Percentiles rank a stretch among this genome's conserved stretches.
phyloP scores from a whole-genome alignment of 2,797 vertebrate genomes.

The Acrocephalus scirpaceus region DNA sequence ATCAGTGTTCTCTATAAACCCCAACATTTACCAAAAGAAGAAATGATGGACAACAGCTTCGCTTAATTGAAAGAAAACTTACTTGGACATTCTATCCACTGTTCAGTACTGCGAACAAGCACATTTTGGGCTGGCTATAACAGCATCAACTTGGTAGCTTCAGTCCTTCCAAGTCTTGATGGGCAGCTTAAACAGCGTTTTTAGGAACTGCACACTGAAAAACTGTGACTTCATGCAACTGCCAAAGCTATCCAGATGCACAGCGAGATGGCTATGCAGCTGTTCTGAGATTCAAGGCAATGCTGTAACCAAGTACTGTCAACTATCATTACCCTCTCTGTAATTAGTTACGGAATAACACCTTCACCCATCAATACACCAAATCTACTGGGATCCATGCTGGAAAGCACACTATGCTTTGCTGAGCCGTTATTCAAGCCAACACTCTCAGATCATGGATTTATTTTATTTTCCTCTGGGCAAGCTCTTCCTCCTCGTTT shows the following conservation, averaged over 20 bases:
- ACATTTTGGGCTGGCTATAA: rapidly evolving
- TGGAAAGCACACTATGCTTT: background rate
- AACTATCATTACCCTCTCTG: background rate
- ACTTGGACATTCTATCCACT: background rate
- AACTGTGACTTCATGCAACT: background rate
- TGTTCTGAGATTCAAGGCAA: background rate
- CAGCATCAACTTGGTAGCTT: background rate
- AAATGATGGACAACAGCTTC: background rate
- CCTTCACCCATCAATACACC: background rate
- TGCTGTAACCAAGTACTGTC: background rate
- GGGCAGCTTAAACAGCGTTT: background rate
- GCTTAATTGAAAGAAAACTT: background rate
- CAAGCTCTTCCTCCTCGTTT: background rate
- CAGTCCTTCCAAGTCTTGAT: background rate
- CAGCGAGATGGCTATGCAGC: background rate
- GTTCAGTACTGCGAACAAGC: background rate
- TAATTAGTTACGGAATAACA: background rate
- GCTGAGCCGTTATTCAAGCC: background rate
- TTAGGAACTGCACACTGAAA: background rate
- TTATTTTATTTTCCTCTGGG: background rate
- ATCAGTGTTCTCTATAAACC: background rate
- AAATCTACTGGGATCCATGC: background rate
- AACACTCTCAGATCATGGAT: background rate
- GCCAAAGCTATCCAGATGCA: background rate
- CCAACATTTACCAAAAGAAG: background rate